phyloP scores from a whole-genome alignment of 2,888 invertebrate genomes.

The Orthosia gracilis region DNA sequence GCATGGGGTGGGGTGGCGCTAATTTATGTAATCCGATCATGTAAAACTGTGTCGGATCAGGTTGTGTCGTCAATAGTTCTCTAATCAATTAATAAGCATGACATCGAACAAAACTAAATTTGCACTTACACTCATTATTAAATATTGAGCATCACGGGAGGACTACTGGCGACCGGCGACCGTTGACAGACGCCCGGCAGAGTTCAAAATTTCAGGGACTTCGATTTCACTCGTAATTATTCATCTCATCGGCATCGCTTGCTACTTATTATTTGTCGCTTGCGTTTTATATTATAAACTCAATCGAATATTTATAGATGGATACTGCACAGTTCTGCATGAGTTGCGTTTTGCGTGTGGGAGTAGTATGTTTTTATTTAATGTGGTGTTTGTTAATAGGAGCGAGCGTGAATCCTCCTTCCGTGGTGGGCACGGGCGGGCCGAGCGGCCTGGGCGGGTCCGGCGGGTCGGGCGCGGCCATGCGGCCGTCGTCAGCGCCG shows the following conservation, averaged over 20 bases:
- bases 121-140: conserved; percentile 54
- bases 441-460: conserved; percentile 43
- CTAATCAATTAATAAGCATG: conserved; percentile 67
- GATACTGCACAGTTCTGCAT: conserved; percentile 46
- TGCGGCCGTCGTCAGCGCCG: conserved; percentile 44
- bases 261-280: conserved; percentile 54
- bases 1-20: conserved; percentile 82
- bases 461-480: conserved; percentile 39
- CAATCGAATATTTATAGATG: conserved; percentile 7
- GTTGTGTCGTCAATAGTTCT: conserved; percentile 61
- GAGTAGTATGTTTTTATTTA: conserved; percentile 15
- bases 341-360: conserved; percentile 22
- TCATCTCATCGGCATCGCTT: conserved; percentile 59
- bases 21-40: conserved; percentile 59
- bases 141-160: conserved; percentile 46
- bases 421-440: conserved; percentile 57
- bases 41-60: conserved; percentile 44
- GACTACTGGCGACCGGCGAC: conserved; percentile 57
- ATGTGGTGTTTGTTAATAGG: conserved; percentile 40
- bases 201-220: conserved; percentile 82
- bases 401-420: conserved; percentile 56
- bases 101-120: conserved; percentile 66
- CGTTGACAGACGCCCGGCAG: conserved; percentile 46
- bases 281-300: conserved; percentile 33
- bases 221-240: conserved; percentile 48